Evolutionary conservation across 2,113 vertebrate species (phyloP).

Genomic region (Phycodurus eques): DNA sequence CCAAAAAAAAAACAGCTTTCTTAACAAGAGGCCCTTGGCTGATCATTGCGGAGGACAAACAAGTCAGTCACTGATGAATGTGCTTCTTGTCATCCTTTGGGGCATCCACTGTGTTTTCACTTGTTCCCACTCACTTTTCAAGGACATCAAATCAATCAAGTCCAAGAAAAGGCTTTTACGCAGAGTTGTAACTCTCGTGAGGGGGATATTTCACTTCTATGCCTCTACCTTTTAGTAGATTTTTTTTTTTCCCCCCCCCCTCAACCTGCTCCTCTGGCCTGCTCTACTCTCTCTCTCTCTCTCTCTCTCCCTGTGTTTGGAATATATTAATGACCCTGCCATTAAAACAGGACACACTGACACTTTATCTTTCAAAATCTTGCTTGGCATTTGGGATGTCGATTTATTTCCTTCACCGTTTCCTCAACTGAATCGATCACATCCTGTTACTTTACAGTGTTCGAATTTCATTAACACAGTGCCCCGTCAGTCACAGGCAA

Average conservation of each 20-base stretch:
- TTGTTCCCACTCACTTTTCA: conserved; percentile 34
- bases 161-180: conserved; percentile 49
- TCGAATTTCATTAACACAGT: conserved; percentile 48
- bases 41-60: conserved; percentile 3
- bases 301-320: conserved; percentile 40
- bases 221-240: conserved; percentile 38
- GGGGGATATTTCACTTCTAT: conserved; percentile 35
- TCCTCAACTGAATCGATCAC: conserved; percentile 48
- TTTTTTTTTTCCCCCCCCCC: background rate
- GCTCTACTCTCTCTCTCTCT: conserved; percentile 19
- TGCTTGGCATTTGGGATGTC: conserved; percentile 57
- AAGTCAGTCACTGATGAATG: conserved; percentile 7
- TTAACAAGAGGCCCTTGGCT: background rate
- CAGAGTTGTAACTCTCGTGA: conserved; percentile 34
- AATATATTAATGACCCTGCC: conserved; percentile 51
- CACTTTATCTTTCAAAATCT: conserved; percentile 49
- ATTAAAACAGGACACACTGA: conserved; percentile 28
- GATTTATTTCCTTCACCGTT: conserved; percentile 48
- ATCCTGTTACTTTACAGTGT: conserved; percentile 33
- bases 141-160: conserved; percentile 57
- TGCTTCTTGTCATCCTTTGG: conserved; percentile 10
- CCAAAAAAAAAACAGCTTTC: background rate
- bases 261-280: conserved; percentile 6
- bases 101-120: conserved; percentile 35
- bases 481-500: conserved; percentile 51